Base-by-base conservation (phyloP, 2,797 vertebrate species). In the Benthosema pterotum region DNA sequence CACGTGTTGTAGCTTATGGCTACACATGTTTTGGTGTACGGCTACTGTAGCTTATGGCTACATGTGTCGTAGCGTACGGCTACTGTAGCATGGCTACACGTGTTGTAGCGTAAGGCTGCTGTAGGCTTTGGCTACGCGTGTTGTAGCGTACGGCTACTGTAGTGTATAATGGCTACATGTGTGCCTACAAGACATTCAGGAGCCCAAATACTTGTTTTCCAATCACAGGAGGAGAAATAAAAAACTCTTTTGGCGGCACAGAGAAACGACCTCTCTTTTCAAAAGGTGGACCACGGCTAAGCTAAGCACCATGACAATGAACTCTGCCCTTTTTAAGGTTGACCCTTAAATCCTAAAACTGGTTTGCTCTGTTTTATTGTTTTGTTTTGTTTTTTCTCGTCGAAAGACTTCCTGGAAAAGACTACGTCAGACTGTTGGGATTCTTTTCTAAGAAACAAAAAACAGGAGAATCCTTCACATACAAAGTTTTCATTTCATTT, bases 401-500 rank as follows among this genome's bases (percentile, higher is more conserved):
- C 43, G 58, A 61, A 48, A 55, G 63, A 65, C 57, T 93, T 93
- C 87, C 84, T 92, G 89, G 88, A 92, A n/a, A 13, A 28, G 54
- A 66, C 14, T 19, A 90, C 83, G 32, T 38, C 32, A 88, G 93
- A 93, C 89, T 82, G 92, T 90, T 89, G 32, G 32, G 32, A n/a
- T 90, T 93, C 93, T 91, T 91, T 65, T 94, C 50, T 51, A 65
- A 52, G 15, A 76, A 45, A 74, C n/a, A 53, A 64, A 25, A 52
- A 67, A 46, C 58, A 65, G 50, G 55, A 47, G 51, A 76, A 91
- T 92, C 91, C 86, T 87, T 49, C 57, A 18, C 42, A 48, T 80
- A 62, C 62, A 49, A 53, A 38, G 7, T n/a, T 38, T 76, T 89
- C 87, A 89, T 92, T 92, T 94, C 91, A 94, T 94, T 95, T 95